Evolutionary conservation across 2,113 vertebrate species (phyloP).

Genomic region (Pangasianodon hypophthalmus): DNA sequence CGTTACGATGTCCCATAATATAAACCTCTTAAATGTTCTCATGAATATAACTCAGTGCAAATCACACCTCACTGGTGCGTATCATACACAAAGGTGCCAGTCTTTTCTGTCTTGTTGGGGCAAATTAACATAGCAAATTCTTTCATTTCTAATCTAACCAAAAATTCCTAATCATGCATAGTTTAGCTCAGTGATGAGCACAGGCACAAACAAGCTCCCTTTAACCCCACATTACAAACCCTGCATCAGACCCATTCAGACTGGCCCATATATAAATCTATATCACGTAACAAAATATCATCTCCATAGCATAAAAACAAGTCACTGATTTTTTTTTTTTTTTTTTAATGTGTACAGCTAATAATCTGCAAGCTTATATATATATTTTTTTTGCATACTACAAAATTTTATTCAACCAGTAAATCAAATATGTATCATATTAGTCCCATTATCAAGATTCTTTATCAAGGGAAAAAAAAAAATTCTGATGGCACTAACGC

Average conservation of each 20-base stretch:
- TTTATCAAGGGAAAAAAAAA: not conserved
- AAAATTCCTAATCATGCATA: constrained; percentile 26
- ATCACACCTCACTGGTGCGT: not conserved
- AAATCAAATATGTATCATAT: not conserved
- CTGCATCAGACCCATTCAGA: not conserved
- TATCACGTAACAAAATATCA: not conserved
- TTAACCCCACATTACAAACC: not conserved
- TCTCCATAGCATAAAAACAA: not conserved
- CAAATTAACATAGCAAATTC: not conserved
- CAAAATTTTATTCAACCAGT: not conserved
- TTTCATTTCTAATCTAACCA: too few species aligned
- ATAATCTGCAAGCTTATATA: not conserved
- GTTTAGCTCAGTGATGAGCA: constrained; percentile 5
- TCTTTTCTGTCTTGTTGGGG: not conserved
- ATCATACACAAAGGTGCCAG: not conserved
- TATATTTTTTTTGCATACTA: not conserved
- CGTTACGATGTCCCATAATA: not conserved
- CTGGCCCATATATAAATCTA: not conserved
- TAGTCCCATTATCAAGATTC: not conserved
- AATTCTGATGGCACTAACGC: not conserved
- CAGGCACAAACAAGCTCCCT: not conserved
- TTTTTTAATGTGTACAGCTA: not conserved
- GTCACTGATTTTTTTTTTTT: not conserved
- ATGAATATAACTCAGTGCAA: not conserved
- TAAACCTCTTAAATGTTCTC: not conserved